A percentile compares a stretch with the other conserved stretches of the same genome.
Conservation (phyloP, 2,797 vertebrate genomes). For the Sebastes kiyomatsui region DNA sequence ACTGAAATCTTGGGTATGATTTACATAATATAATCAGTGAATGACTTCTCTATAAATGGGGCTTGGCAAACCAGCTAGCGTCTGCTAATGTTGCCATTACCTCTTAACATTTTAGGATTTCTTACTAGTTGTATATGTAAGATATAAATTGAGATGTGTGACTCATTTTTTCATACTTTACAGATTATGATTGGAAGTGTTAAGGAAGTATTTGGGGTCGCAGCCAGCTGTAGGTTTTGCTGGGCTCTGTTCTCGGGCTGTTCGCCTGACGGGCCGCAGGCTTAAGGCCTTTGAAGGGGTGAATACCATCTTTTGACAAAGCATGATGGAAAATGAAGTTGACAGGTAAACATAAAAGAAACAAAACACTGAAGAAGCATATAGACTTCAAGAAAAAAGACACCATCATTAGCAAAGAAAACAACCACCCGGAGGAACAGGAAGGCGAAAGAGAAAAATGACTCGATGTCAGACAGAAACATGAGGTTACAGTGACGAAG, state of each 20-base stretch:
- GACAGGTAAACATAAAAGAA: constrained; percentile 64
- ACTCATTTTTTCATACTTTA: neutral
- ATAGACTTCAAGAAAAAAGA: constrained; percentile 39
- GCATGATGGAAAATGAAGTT: constrained; percentile 89
- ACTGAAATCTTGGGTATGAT: neutral
- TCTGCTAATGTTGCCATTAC: neutral
- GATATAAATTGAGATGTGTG: neutral
- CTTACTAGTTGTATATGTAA: neutral
- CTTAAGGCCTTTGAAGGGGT: constrained; percentile 99
- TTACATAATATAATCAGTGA: neutral
- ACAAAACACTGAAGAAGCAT: constrained; percentile 43
- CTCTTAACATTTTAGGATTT: neutral
- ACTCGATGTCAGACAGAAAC: constrained; percentile 47
- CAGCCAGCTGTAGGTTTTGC: constrained; percentile 88
- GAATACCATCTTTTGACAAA: constrained; percentile 99
- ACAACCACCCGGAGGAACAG: constrained; percentile 37
- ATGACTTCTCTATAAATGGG: constrained; percentile 1
- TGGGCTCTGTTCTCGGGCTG: constrained; percentile 99
- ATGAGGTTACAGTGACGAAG: constrained; percentile 42
- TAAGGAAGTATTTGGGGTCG: constrained; percentile 58
- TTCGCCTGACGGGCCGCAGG: constrained; percentile 99
- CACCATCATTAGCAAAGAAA: constrained; percentile 52
- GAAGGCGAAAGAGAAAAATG: constrained; percentile 33
- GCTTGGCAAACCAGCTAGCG: neutral
- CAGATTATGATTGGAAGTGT: neutral